Evolutionary conservation across 2,797 vertebrate genomes (phyloP).

Genomic region (Rhinella marina): DNA sequence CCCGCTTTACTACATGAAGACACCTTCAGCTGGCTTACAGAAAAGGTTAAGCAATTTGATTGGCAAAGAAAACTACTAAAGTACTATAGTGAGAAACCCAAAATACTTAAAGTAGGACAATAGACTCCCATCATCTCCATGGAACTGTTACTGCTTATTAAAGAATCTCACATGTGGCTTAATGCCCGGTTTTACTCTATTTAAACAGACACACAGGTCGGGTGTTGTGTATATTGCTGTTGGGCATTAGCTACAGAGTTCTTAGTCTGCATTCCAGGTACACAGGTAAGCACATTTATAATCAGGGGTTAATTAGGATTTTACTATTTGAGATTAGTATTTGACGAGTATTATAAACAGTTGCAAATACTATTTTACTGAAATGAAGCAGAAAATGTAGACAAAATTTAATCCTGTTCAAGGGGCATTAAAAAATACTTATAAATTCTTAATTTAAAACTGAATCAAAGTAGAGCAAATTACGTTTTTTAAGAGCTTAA

Average conservation of each 20-base stretch:
- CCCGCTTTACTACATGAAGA: background rate
- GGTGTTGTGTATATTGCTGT: background rate
- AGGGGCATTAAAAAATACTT: too few species aligned
- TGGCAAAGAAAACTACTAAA: background rate
- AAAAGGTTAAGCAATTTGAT: background rate
- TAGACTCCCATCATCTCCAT: background rate
- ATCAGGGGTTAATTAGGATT: background rate
- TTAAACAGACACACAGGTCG: conserved; percentile 32
- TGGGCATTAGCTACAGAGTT: background rate
- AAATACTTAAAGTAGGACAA: background rate
- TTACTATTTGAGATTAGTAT: background rate
- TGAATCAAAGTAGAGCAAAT: background rate
- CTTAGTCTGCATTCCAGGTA: background rate
- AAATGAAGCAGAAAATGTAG: too few species aligned
- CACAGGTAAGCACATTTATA: conserved; percentile 17
- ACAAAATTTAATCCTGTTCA: too few species aligned
- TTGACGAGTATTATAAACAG: background rate
- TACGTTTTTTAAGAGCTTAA: too few species aligned
- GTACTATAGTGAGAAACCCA: background rate
- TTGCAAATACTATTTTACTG: background rate
- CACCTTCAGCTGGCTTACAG: background rate
- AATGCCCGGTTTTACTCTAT: conserved; percentile 42
- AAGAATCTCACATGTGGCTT: conserved; percentile 48
- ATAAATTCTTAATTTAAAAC: background rate
- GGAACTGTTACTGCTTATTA: conserved; percentile 39